Base-by-base conservation (phyloP, 2,113 vertebrate genomes). In the Panthera tigris region DNA sequence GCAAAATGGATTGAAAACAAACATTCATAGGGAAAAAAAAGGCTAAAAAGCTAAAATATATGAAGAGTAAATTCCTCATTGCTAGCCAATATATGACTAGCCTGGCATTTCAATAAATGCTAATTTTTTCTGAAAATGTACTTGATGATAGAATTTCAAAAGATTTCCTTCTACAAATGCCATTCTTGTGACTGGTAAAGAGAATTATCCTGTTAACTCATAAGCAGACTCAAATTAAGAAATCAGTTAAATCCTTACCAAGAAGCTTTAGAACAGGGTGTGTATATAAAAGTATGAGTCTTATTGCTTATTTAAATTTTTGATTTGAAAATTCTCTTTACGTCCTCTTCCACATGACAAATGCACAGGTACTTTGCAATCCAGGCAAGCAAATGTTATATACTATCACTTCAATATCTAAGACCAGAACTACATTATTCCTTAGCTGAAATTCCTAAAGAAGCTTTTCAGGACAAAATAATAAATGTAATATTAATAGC, bases 241-340 rank as follows among this genome's bases (percentile, higher is more conserved):
- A 74, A 90, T 65, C 25, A 36, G 0, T 68, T 80, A 78, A 82
- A 36, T 79, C 7, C 6, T 93, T 93, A 68, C 23, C 33, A 69
- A 84, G 33, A 80, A 87, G 1, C 7, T 12, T 82, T n/a, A 73
- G 21, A 84, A 15, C 12, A 71, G 3, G 5, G 83, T 87, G 14
- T 79, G 7, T 33, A 19, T 33, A 39, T 79, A 74, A 74, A 78
- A 76, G 71, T 50, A 50, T 61, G 9, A 91, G 19, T n/a, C 19
- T 71, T 80, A 21, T 74, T 96, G 27, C 39, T 84, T 55, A 96
- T 79, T 91, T 9, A 84, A 48, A 88, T 93, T 68, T 41, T 55
- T 95, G 71, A 89, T 50, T 82, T 57, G 52, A 85, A 81, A 93
- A 76, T 92, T 88, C 45, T 89, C 63, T 94, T 48, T 50, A 25